phyloP scores from a whole-genome alignment of 1,140 invertebrate genomes.

The Forficula auricularia region DNA sequence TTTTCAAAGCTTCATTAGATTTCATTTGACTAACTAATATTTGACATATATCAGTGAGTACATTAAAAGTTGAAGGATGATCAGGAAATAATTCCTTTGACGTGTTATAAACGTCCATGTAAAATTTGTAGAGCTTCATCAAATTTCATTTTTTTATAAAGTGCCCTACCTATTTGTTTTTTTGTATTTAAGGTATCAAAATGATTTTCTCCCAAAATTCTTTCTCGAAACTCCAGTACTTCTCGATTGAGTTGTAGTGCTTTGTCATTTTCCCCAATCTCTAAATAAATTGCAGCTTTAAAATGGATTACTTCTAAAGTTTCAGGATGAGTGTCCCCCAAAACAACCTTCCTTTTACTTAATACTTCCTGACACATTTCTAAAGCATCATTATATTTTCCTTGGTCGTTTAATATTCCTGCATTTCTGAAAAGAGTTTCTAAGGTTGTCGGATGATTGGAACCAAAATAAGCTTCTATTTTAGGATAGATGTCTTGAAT shows the following conservation, averaged over 20 bases:
- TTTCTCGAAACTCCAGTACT: neutral
- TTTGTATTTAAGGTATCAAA: slow-evolving; percentile 12
- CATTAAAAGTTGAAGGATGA: too few species aligned
- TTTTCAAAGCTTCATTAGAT: slow-evolving; percentile 1
- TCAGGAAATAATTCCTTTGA: too few species aligned
- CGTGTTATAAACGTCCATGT: too few species aligned
- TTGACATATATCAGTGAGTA: too few species aligned
- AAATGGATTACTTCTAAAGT: slow-evolving; percentile 14
- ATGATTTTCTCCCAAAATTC: slow-evolving; percentile 12
- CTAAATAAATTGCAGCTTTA: slow-evolving; percentile 3
- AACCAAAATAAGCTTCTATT: slow-evolving; percentile 8
- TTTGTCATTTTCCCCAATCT: too few species aligned
- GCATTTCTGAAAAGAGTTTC: slow-evolving; percentile 14
- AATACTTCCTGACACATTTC: slow-evolving; percentile 14
- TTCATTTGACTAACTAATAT: too few species aligned
- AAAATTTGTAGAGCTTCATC: too few species aligned
- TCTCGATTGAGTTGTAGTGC: too few species aligned
- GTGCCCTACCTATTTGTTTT: slow-evolving; percentile 9
- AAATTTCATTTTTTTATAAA: slow-evolving; percentile 9
- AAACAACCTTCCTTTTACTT: slow-evolving; percentile 11
- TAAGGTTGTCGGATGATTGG: slow-evolving; percentile 10
- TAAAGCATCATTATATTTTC: slow-evolving; percentile 16
- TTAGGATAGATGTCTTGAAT: slow-evolving; percentile 6
- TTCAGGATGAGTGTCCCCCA: slow-evolving; percentile 17
- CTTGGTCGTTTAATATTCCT: slow-evolving; percentile 11